Conservation (phyloP, 2,113 vertebrate species). For the Mus musculus region GRCm39 chr3:108732501-108733000, state of each 20-base stretch:
- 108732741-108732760: neutral
- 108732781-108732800: neutral
- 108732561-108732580: neutral
- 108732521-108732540: neutral
- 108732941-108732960: slow-evolving; percentile 27
- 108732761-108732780: neutral
- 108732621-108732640: neutral
- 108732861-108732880: slow-evolving; percentile 46
- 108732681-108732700: neutral
- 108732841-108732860: slow-evolving; percentile 51
- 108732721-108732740: neutral
- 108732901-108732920: slow-evolving; percentile 7
- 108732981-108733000: slow-evolving; percentile 38
- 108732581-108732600: neutral
- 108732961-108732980: slow-evolving; percentile 4
- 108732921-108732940: slow-evolving; percentile 45
- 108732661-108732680: neutral
- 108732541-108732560: neutral
- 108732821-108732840: slow-evolving; percentile 37
- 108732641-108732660: neutral
- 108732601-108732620: neutral
- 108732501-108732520: slow-evolving; percentile 31
- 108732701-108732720: neutral
- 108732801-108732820: neutral
- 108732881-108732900: neutral